phyloP scores from a whole-genome alignment of 2,113 vertebrate species.

The Tragelaphus buxtoni region DNA sequence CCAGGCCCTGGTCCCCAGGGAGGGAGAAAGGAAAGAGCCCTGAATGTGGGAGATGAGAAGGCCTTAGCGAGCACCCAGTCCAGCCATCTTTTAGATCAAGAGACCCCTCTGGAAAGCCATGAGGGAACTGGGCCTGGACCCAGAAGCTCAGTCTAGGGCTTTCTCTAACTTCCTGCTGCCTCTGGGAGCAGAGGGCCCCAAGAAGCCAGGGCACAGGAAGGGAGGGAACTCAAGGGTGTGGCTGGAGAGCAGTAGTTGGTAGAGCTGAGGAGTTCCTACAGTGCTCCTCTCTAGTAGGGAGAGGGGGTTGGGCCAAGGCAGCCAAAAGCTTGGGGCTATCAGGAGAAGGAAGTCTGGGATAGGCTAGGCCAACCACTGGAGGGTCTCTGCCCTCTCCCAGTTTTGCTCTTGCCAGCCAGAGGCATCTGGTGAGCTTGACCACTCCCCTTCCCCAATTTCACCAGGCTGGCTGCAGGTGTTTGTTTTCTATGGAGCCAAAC shows the following conservation, averaged over 20 bases:
- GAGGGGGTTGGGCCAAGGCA: neutral
- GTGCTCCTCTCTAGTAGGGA: neutral
- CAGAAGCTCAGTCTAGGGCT: neutral
- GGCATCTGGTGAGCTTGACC: neutral
- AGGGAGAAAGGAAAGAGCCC: neutral
- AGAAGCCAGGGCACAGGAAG: neutral
- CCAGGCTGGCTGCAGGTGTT: neutral
- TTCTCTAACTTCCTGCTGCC: neutral
- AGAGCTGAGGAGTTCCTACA: neutral
- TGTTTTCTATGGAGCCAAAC: constrained; percentile 31
- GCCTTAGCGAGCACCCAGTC: neutral
- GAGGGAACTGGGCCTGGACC: neutral
- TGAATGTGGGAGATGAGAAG: neutral
- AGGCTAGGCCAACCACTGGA: neutral
- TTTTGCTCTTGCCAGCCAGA: neutral
- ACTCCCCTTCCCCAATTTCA: neutral
- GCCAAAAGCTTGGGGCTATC: neutral
- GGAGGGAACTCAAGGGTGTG: neutral
- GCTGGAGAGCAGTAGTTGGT: neutral
- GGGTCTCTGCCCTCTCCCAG: neutral
- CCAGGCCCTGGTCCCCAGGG: neutral
- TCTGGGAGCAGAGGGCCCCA: neutral
- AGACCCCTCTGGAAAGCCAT: neutral
- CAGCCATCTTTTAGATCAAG: neutral
- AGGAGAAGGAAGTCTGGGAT: neutral